Conservation (phyloP, 2,113 vertebrate species). For the Lycocorax pyrrhopterus region DNA sequence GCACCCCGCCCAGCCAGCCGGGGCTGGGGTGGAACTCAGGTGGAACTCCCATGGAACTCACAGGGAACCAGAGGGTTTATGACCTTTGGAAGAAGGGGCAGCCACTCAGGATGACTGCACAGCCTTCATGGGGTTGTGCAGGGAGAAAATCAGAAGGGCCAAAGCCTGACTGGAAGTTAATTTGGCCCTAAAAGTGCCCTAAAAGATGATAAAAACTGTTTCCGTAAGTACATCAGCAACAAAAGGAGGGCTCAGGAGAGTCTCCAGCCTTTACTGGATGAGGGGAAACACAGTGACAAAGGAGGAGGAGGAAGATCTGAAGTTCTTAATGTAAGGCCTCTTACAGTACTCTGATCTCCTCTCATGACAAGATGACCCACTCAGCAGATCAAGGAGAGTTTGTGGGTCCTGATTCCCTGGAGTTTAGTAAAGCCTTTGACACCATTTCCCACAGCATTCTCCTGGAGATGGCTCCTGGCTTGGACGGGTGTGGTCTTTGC, state of each 20-base stretch:
- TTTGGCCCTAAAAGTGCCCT: not conserved
- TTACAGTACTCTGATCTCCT: not conserved
- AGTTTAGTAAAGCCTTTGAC: not conserved
- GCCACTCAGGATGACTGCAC: too few species aligned
- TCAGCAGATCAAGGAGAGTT: not conserved
- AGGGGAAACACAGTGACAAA: not conserved
- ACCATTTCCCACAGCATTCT: accelerated
- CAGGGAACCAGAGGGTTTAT: not conserved
- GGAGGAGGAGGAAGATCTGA: not conserved
- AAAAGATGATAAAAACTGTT: not conserved
- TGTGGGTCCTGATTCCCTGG: not conserved
- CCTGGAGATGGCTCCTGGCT: not conserved
- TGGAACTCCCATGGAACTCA: not conserved
- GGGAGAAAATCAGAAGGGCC: not conserved
- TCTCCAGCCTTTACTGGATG: not conserved
- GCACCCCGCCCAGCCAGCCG: not conserved
- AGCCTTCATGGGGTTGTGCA: not conserved
- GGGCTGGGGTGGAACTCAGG: accelerated
- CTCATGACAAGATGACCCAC: accelerated
- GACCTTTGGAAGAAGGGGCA: not conserved
- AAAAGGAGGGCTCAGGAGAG: not conserved
- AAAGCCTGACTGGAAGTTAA: not conserved
- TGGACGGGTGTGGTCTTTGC: accelerated
- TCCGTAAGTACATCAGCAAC: not conserved
- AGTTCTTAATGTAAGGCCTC: not conserved